Evolutionary conservation across 2,797 vertebrate genomes (phyloP).

Genomic region (Neosilurus mollespiculum): DNA sequence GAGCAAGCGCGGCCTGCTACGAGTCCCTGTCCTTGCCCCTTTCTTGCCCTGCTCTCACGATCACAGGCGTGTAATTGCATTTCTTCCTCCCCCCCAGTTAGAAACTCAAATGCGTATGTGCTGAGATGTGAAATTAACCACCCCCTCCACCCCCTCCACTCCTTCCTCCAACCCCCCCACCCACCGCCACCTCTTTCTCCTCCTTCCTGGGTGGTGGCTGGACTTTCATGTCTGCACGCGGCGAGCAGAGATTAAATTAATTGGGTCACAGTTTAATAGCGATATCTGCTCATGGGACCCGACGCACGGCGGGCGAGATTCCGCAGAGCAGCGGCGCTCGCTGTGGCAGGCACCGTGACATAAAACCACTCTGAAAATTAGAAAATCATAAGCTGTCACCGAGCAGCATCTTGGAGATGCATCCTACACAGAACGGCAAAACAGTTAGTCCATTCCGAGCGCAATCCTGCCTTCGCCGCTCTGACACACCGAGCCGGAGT

Average conservation of each 20-base stretch:
- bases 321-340: slow-evolving; percentile 52
- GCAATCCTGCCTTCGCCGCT: slow-evolving; percentile 34
- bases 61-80: slow-evolving; percentile 74
- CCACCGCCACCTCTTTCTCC: slow-evolving; percentile 8
- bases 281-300: slow-evolving; percentile 55
- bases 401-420: slow-evolving; percentile 47
- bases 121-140: slow-evolving; percentile 64
- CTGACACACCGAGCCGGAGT: not conserved
- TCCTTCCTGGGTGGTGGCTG: slow-evolving; percentile 59
- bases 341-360: slow-evolving; percentile 34
- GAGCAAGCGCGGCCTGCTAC: slow-evolving; percentile 62
- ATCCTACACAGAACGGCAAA: slow-evolving; percentile 20
- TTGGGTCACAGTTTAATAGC: slow-evolving; percentile 71
- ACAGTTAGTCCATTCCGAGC: slow-evolving; percentile 8
- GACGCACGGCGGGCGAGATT: slow-evolving; percentile 36
- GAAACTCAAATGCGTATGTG: slow-evolving; percentile 64
- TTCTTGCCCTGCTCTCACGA: slow-evolving; percentile 47
- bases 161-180: too few relatives aligned
- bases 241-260: slow-evolving; percentile 72
- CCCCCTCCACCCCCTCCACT: slow-evolving; percentile 43
- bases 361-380: slow-evolving; percentile 39
- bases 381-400: slow-evolving; percentile 43
- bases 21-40: slow-evolving; percentile 57
- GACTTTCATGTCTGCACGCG: slow-evolving; percentile 68
- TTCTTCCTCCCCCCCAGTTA: slow-evolving; percentile 65